Base-by-base conservation (phyloP, 2,888 invertebrate species). In the Nipponacmea schrenckii region DNA sequence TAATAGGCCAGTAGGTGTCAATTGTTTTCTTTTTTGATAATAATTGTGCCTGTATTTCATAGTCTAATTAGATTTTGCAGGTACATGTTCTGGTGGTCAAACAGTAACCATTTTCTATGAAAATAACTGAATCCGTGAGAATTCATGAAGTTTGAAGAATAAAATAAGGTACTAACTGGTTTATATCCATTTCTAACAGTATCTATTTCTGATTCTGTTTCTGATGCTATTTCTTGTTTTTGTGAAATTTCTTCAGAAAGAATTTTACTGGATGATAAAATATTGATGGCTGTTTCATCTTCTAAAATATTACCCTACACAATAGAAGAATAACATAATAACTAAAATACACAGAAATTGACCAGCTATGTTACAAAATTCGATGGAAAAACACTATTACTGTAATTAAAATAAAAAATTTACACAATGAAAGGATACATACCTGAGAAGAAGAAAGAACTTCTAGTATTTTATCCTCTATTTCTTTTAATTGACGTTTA, bases 231-330 rank as follows among this genome's bases (percentile, higher is more conserved):
- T 72, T 93, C 90, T 86, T 97, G 96, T 88, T 97, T 97, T 71
- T 93, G 93, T 81, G 94, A 93, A 77, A 97, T 96, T 81, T 96
- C 95, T 79, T 94, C 94, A 0, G 96, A 96, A 5, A 97, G 90
- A 12, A 88, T 82, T 78, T 87, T 87, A 79, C 87, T 88, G 0
- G 95, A 94, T 0, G 96, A 95, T 2, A 97, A 91, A 82, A 97
- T 95, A 86, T 94, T 93, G 79, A 96, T 96, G 62, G 96, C 97
- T 0, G 95, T 96, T 89, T 97, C 97, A 88, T 97, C 96, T 88
- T 97, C 97, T 62, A 97, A 90, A 74, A 97, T 96, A 88, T 97
- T 97, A 45, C 96, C 96, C 88, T 89, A 77, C 4, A 65, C 4
- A 31, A 64, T n/a, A 64, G 4, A 39, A n/a, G 15, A 3, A 2